phyloP scores from a whole-genome alignment of 2,797 vertebrate species.

The Antrozous pallidus region DNA sequence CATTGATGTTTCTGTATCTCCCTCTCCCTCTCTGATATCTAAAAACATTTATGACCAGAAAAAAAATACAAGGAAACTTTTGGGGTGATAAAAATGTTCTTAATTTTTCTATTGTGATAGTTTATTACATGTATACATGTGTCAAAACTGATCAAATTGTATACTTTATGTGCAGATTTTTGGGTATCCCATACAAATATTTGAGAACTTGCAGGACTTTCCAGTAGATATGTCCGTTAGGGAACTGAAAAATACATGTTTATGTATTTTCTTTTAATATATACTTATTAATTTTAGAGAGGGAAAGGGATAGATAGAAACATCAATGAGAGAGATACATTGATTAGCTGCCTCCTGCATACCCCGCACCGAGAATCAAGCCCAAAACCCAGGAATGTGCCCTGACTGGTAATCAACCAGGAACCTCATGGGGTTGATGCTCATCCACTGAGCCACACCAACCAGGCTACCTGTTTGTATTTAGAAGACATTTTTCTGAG shows the following conservation, averaged over 20 bases:
- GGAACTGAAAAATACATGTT: conserved; percentile 26
- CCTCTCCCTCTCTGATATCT: no score
- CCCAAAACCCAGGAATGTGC: no score
- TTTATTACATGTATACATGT: not conserved
- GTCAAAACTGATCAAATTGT: not conserved
- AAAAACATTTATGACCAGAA: no score
- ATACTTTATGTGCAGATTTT: not conserved
- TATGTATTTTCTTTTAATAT: not conserved
- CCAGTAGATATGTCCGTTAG: not conserved
- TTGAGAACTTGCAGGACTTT: not conserved
- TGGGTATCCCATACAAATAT: not conserved
- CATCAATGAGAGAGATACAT: no score
- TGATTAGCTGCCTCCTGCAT: no score
- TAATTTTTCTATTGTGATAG: not conserved
- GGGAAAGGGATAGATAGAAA: no score
- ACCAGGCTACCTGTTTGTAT: not conserved
- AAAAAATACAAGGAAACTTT: not conserved
- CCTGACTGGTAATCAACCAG: no score
- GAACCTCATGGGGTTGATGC: no score
- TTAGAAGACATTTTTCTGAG: conserved; percentile 9
- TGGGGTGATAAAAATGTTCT: not conserved
- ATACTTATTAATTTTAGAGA: no score
- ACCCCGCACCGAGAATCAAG: no score
- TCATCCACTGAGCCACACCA: no score
- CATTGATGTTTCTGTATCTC: no score